These are phyloP conservation scores for Tapirus indicus DNA, from an alignment of 2,797 vertebrate species.

Conservation along the genomic window DNA sequence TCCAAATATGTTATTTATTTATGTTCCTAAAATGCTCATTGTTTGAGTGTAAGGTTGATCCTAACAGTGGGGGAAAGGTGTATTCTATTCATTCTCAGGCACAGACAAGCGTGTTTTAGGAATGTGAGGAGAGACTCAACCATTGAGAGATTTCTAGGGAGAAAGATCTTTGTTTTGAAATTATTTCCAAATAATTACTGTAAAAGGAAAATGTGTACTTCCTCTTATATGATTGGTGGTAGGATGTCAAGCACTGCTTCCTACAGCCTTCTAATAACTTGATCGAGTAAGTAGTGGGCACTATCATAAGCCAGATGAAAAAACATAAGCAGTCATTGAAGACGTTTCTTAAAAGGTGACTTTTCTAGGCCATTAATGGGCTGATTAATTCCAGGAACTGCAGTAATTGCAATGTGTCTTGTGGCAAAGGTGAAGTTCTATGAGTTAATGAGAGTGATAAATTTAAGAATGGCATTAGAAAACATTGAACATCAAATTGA, in stretches of 20 bases:
- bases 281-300: neutral
- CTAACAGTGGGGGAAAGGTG: fast-evolving
- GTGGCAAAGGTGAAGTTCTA: conserved; percentile 58
- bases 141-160: neutral
- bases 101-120: neutral
- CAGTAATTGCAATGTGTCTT: neutral
- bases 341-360: conserved; percentile 54
- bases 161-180: neutral
- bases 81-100: neutral
- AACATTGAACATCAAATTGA: neutral
- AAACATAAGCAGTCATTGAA: neutral
- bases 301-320: neutral
- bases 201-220: neutral
- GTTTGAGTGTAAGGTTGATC: neutral
- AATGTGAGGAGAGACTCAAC: fast-evolving
- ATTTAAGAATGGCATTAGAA: neutral
- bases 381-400: conserved; percentile 54
- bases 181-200: neutral
- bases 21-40: neutral
- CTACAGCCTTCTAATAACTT: neutral
- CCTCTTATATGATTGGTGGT: neutral
- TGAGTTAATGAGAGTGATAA: neutral
- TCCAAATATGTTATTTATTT: neutral
- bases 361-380: conserved; percentile 66
- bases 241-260: neutral